phyloP scores from a whole-genome alignment of 35 echinoderm and acorn worm species.

The Ophiothrix spiculata region DNA sequence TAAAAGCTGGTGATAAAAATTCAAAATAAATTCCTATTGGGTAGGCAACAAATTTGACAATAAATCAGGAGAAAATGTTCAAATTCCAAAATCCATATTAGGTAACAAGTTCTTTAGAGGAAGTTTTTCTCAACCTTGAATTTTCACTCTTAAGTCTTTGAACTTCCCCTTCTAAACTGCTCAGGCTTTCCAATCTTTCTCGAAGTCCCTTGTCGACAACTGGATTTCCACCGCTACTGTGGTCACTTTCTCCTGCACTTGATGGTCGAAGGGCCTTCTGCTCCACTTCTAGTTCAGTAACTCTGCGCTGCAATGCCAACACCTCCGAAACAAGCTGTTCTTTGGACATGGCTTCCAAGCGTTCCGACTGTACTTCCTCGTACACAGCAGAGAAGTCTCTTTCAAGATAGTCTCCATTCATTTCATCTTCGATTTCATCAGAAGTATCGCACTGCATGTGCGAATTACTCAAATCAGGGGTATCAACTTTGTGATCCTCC shows the following conservation, averaged over 20 bases:
- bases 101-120: neutral
- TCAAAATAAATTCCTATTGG: too few species aligned
- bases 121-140: constrained; percentile 35
- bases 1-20: too few species aligned
- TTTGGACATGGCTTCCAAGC: constrained; percentile 89
- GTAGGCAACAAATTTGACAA: too few species aligned
- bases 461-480: constrained; percentile 72
- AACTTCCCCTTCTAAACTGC: constrained; percentile 55
- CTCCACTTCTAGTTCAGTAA: constrained; percentile 78
- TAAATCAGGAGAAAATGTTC: too few species aligned
- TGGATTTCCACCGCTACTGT: neutral
- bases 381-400: constrained; percentile 90
- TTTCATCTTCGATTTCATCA: constrained; percentile 61
- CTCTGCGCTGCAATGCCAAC: constrained; percentile 69
- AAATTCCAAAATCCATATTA: too few species aligned
- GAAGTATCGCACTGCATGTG: constrained; percentile 67
- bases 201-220: constrained; percentile 21
- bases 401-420: constrained; percentile 82
- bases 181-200: constrained; percentile 50
- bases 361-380: constrained; percentile 88
- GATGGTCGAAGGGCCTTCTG: constrained; percentile 24
- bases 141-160: constrained; percentile 46
- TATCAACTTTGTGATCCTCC: constrained; percentile 99
- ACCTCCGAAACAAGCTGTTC: constrained; percentile 88
- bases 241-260: constrained; percentile 41